Base-by-base conservation (phyloP, 2,113 vertebrate genomes). In the Numida meleagris region DNA sequence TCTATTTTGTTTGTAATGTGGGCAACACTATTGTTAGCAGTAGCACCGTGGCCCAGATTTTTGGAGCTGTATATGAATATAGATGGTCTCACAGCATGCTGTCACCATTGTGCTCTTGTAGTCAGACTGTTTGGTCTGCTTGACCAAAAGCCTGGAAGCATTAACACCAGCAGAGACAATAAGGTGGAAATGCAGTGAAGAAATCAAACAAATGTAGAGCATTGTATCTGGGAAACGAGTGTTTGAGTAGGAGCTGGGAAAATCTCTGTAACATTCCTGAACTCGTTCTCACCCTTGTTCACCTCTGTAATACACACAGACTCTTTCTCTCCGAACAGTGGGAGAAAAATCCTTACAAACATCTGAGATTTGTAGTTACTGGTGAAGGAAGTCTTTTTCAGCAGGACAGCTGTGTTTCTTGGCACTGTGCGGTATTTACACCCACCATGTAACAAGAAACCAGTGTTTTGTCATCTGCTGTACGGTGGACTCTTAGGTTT, bases 351-450 rank as follows among this genome's bases (percentile, higher is more conserved):
- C 45, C 58, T 72, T 65, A 45, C 48, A 88, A 91, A 58, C 73
- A 58, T 86, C 40, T 86, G 42, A n/a, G 53, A 10, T 78, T 68
- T 88, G 85, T 84, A 66, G 61, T 63, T 62, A 24, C n/a, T 45
- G 23, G 66, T 81, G 70, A 75, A 63, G 80, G 73, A 91, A 88
- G 68, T 14, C 23, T 57, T 85, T 81, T 88, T 34, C 79, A 75
- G 87, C 79, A 83, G 95, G 75, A 75, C 94, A 95, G 72, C 94
- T 94, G 91, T 90, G 75, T 89, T 95, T 95, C 65, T 91, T 94
- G 93, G 91, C 94, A 92, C 7, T 12, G 14, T 40, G 34, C 46
- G 19, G 31, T 78, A 86, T 70, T 95, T 92, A 91, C 82, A 94
- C 82, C 79, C 86, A 88, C 85, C 58, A 27, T 23, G 85, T 48